phyloP scores from a whole-genome alignment of 2,113 vertebrate species.

The Microcebus griseorufus region DNA sequence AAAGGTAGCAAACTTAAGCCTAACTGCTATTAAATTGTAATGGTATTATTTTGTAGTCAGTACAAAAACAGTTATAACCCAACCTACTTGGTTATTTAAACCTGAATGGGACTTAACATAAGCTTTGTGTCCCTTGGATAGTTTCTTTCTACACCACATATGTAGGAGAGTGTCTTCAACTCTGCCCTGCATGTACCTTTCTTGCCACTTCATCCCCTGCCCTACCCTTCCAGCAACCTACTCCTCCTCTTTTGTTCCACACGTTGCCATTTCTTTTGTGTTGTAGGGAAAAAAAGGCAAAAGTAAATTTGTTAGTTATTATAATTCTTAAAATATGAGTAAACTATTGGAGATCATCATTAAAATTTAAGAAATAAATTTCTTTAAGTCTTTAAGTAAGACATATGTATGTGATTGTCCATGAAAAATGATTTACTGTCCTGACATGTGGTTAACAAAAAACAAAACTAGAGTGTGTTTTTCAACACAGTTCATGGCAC shows the following conservation, averaged over 20 bases:
- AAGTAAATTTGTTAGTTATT: neutral
- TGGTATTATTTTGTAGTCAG: neutral
- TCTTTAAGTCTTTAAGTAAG: neutral
- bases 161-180: fast-evolving
- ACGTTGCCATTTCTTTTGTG: neutral
- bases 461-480: neutral
- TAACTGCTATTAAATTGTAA: neutral
- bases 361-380: neutral
- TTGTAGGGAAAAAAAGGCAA: neutral
- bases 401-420: neutral
- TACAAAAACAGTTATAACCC: neutral
- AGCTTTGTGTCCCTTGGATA: neutral
- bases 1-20: neutral
- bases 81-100: neutral
- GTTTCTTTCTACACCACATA: neutral
- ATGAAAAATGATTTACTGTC: neutral
- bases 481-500: slow-evolving; percentile 28
- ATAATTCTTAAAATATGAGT: neutral
- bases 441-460: neutral
- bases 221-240: neutral
- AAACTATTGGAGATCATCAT: neutral
- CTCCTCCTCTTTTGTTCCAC: fast-evolving
- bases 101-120: fast-evolving
- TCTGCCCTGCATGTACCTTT: fast-evolving
- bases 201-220: neutral